phyloP scores from a whole-genome alignment of 2,888 invertebrate genomes.

The Sussaba pulchella region DNA sequence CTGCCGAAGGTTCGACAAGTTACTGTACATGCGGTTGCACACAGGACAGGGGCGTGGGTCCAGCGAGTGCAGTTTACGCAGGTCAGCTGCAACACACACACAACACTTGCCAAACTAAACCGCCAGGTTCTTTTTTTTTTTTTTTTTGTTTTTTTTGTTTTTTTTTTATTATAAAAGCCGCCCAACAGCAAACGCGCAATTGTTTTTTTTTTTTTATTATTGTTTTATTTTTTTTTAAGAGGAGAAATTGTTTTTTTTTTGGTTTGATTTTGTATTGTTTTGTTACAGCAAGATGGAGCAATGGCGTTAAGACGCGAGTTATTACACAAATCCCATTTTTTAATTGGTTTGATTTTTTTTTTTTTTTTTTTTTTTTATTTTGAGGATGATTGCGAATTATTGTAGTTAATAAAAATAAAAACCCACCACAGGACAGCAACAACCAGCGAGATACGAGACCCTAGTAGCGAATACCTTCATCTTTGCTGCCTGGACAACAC shows the following conservation, averaged over 20 bases:
- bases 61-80: slow-evolving; percentile 85
- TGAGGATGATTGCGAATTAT: slow-evolving; percentile 45
- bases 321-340: slow-evolving; percentile 16
- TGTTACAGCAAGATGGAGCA: slow-evolving; percentile 36
- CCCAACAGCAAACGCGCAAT: slow-evolving; percentile 44
- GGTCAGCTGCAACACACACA: slow-evolving; percentile 85
- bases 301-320: slow-evolving; percentile 36
- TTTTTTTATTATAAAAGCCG: slow-evolving; percentile 45
- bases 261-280: background rate
- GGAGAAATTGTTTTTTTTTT: background rate
- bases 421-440: slow-evolving; percentile 85
- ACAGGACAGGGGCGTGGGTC: slow-evolving; percentile 87
- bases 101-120: slow-evolving; percentile 82
- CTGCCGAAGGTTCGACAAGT: slow-evolving; percentile 88
- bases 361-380: slow-evolving; percentile 47
- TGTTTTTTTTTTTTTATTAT: slow-evolving; percentile 25
- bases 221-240: slow-evolving; percentile 2
- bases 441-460: slow-evolving; percentile 83
- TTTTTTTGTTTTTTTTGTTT: slow-evolving; percentile 33
- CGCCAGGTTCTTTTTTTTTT: slow-evolving; percentile 65
- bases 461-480: slow-evolving; percentile 77
- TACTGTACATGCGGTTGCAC: slow-evolving; percentile 88
- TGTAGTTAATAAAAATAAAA: slow-evolving; percentile 70
- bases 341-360: slow-evolving; percentile 14
- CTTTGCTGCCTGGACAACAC: slow-evolving; percentile 80